Evolutionary conservation across 2,888 invertebrate species (phyloP), one percentile per base, ranked within the genome.

Genomic region (Anarsia innoxiella): DNA sequence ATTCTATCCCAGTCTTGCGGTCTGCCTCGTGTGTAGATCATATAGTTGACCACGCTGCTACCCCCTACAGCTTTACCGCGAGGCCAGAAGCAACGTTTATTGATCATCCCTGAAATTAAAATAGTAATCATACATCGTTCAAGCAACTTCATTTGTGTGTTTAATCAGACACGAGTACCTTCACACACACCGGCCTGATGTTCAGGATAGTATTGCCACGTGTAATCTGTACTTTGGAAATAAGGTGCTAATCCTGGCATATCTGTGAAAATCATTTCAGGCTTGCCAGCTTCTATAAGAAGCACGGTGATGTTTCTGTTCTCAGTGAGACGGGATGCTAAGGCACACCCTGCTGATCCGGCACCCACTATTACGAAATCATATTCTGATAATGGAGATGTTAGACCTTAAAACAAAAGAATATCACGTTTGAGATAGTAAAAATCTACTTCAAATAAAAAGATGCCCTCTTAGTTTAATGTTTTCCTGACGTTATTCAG

Each of bases 11-110:
- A 94, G 71, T 93, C 93, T 26, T 73, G 67, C 11, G 87, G 88
- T 28, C 91, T 88, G 0, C 96, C 96, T 23, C 96, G 85, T 0
- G 93, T 89, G 65, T 95, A 95, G 1, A 93, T 79, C 90, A 96
- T 91, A 58, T 91, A 94, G 74, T 96, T 95, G 3, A 94, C 90
- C 3, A 93, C 90, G 15, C 93, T 93, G 2, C 91, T 91, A 0
- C 95, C 95, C 0, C 96, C 96, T 12, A 94, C 63, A 0, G 91
- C 93, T 60, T 91, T 92, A 0, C 95, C 95, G 32, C 91, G 86
- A 0, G 92, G 91, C 87, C 91, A 89, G 50, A 87, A 90, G 56
- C 93, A 91, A 15, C 82, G 66, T 5, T 8, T 8, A 19, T 19
- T 19, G 3, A 5, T 8, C 4, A 3, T 19, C 8, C 19, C 19